phyloP scores from a whole-genome alignment of 2,797 vertebrate species.

The Choloepus didactylus region DNA sequence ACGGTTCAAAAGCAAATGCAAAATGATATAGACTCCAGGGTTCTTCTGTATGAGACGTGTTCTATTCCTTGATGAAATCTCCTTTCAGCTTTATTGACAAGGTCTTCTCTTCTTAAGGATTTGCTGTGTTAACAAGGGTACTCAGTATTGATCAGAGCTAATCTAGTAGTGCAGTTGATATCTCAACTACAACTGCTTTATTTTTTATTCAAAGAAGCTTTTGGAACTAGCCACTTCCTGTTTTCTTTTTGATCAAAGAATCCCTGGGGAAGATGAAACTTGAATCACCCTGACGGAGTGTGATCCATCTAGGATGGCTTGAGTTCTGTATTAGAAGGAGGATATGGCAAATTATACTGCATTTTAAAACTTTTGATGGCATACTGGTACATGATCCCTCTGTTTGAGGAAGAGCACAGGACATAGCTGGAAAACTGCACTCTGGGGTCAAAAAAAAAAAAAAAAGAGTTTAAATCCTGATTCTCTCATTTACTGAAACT shows the following conservation, averaged over 20 bases:
- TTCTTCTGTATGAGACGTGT: neutral
- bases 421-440: neutral
- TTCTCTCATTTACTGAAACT: neutral
- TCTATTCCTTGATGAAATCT: neutral
- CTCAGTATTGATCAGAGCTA: neutral
- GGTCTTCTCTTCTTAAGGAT: constrained; percentile 28
- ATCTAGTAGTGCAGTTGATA: neutral
- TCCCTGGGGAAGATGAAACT: neutral
- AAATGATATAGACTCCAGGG: neutral
- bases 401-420: neutral
- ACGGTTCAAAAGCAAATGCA: neutral
- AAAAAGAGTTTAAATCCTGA: neutral
- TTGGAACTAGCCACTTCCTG: neutral
- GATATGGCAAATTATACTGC: neutral
- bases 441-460: neutral
- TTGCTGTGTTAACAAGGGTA: neutral
- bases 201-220: constrained; percentile 39
- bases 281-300: neutral
- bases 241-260: constrained; percentile 56
- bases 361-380: neutral
- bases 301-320: neutral
- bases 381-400: neutral
- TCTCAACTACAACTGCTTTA: neutral
- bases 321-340: neutral
- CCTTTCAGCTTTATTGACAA: neutral